Evolutionary conservation across 1,140 invertebrate genomes (phyloP).

Genomic region (Ephestia elutella): DNA sequence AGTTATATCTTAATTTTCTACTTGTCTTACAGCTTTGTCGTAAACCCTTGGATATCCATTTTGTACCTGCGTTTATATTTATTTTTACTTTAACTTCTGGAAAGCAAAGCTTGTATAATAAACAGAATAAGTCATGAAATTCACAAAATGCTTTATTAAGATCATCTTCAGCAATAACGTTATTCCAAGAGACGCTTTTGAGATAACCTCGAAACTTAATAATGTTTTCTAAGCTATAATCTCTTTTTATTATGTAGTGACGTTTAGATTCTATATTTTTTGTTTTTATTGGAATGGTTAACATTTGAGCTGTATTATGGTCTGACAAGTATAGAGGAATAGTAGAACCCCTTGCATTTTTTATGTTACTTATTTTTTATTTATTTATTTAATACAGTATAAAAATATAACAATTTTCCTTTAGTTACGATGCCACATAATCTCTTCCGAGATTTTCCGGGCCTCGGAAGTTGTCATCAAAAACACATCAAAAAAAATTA

Average conservation of each 20-base stretch:
- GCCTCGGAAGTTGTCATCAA: no score
- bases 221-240: conserved; percentile 17
- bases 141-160: conserved; percentile 18
- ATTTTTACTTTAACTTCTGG: conserved; percentile 16
- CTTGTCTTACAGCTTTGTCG: conserved; percentile 3
- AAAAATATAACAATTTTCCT: no score
- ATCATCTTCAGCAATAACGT: conserved; percentile 12
- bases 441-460: no score
- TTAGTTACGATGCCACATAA: no score
- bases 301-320: conserved; percentile 17
- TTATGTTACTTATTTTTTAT: no score
- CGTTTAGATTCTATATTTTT: not conserved
- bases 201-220: conserved; percentile 17
- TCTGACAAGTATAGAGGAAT: conserved; percentile 17
- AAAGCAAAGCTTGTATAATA: conserved; percentile 28
- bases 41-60: conserved; percentile 10
- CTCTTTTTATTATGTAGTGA: conserved; percentile 8
- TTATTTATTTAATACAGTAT: no score
- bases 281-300: conserved; percentile 3
- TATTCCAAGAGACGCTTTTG: conserved; percentile 10
- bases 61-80: not conserved
- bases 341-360: not conserved
- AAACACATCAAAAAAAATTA: no score
- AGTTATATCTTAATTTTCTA: conserved; percentile 8
- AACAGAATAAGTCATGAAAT: conserved; percentile 19